Evolutionary conservation across 2,113 vertebrate genomes (phyloP).

Genomic region (Trinectes maculatus): DNA sequence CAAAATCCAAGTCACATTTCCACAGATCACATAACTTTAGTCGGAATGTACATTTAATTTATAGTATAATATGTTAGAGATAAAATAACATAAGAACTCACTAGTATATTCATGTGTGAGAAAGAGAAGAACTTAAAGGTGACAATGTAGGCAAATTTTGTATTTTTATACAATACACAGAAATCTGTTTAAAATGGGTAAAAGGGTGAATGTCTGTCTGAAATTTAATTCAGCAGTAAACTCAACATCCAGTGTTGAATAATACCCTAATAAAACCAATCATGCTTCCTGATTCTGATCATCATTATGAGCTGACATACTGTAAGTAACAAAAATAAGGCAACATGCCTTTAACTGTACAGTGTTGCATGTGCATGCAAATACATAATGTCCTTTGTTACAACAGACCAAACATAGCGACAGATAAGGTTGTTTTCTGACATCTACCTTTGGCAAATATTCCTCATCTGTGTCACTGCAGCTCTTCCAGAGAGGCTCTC

Average conservation of each 20-base stretch:
- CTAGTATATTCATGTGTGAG: constrained; percentile 20
- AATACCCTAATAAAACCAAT: constrained; percentile 48
- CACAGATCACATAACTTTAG: constrained; percentile 30
- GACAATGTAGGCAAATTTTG: constrained; percentile 37
- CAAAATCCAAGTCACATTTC: constrained; percentile 2
- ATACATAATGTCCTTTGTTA: constrained; percentile 28
- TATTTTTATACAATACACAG: constrained; percentile 34
- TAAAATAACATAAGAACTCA: constrained; percentile 32
- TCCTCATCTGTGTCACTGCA: constrained; percentile 38
- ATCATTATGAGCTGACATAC: constrained; percentile 16
- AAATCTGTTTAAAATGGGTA: constrained; percentile 8
- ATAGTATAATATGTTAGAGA: constrained; percentile 42
- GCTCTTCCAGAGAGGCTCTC: constrained; percentile 48
- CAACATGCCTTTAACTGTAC: constrained; percentile 29
- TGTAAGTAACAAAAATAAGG: constrained; percentile 30
- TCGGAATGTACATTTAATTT: constrained; percentile 46
- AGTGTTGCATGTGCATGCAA: constrained; percentile 39
- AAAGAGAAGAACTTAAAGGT: constrained; percentile 25
- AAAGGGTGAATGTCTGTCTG: constrained; percentile 12
- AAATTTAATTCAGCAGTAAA: constrained; percentile 49
- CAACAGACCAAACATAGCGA: constrained; percentile 29
- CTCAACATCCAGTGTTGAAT: constrained; percentile 80
- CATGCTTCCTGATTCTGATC: constrained; percentile 29
- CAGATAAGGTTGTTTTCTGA: constrained; percentile 43
- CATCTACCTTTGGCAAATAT: constrained; percentile 74